A percentile compares a stretch with the other conserved stretches of the same genome.
These are phyloP conservation scores for Actinostola sp. DNA, from an alignment of 92 coral and sea anemone genomes.

Conservation along the genomic window DNA sequence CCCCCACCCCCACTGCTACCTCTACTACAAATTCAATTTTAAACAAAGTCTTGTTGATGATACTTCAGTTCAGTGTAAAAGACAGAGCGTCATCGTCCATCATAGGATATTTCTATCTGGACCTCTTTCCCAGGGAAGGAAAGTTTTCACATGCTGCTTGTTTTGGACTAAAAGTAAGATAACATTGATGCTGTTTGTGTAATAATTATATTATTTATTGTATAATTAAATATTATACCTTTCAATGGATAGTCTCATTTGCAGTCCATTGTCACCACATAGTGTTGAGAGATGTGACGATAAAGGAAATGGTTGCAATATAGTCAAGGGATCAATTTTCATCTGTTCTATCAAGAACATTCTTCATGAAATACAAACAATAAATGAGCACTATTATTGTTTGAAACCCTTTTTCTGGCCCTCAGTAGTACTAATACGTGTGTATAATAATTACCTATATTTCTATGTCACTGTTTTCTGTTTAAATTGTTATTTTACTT, in stretches of 20 bases:
- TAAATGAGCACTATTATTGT: neutral
- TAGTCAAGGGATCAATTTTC: too few relatives aligned
- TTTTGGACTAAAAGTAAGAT: conserved; percentile 86
- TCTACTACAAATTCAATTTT: neutral
- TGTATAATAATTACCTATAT: too few relatives aligned
- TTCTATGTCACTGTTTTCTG: too few relatives aligned
- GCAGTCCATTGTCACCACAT: too few relatives aligned
- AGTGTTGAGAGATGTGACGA: too few relatives aligned
- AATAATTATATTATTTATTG: neutral
- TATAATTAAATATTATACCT: neutral
- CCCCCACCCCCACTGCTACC: too few relatives aligned
- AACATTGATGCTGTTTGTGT: neutral
- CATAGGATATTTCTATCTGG: conserved; percentile 93
- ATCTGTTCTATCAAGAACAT: too few relatives aligned
- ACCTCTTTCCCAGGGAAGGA: conserved; percentile 97
- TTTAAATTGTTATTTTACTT: too few relatives aligned
- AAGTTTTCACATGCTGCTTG: conserved; percentile 98
- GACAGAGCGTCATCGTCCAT: conserved; percentile 69
- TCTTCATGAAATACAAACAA: too few relatives aligned
- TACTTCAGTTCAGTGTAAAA: conserved; percentile 81
- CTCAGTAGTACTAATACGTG: too few relatives aligned
- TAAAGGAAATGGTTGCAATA: too few relatives aligned
- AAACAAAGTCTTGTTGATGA: neutral
- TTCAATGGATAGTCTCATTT: too few relatives aligned
- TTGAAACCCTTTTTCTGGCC: neutral